These are phyloP conservation scores for Cantharis rustica DNA, from an alignment of 2,888 invertebrate species.

Conservation along the genomic window DNA sequence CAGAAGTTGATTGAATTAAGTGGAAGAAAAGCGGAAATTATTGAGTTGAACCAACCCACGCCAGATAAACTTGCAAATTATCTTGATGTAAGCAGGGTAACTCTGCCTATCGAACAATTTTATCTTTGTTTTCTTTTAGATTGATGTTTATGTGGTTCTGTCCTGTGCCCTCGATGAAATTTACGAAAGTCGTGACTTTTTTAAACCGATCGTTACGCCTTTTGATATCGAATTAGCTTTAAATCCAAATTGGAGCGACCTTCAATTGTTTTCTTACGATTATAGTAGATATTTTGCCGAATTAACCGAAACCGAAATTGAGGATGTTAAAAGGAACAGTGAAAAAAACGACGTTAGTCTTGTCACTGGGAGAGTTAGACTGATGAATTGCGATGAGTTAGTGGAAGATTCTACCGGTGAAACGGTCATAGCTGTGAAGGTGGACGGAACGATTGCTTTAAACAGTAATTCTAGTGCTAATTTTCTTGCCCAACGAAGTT, in stretches of 20 bases:
- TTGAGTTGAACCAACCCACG: conserved; percentile 94
- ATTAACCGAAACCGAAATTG: conserved; percentile 46
- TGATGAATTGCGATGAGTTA: conserved; percentile 43
- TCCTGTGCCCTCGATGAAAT: conserved; percentile 91
- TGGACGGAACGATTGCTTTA: conserved; percentile 57
- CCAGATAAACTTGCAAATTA: conserved; percentile 95
- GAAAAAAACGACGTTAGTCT: conserved; percentile 70
- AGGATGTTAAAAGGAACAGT: conserved; percentile 24
- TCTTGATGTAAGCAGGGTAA: conserved; percentile 66
- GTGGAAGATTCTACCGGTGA: conserved; percentile 45
- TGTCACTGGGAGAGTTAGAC: conserved; percentile 72
- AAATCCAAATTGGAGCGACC: conserved; percentile 60
- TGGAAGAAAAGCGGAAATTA: conserved; percentile 86
- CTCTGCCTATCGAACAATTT: background rate
- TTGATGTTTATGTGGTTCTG: conserved; percentile 90
- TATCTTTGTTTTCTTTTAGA: conserved; percentile 58
- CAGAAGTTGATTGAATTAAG: conserved; percentile 73
- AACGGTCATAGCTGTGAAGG: conserved; percentile 50
- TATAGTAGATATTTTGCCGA: conserved; percentile 66
- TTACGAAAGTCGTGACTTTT: conserved; percentile 82
- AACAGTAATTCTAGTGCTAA: conserved; percentile 64
- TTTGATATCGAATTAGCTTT: conserved; percentile 89
- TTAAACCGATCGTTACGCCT: conserved; percentile 88
- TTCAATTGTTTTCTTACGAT: conserved; percentile 60
- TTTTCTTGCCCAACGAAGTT: conserved; percentile 70